Conservation (phyloP, 37 sponge, comb jelly and placozoan genomes). For the Bolinopsis microptera region DNA sequence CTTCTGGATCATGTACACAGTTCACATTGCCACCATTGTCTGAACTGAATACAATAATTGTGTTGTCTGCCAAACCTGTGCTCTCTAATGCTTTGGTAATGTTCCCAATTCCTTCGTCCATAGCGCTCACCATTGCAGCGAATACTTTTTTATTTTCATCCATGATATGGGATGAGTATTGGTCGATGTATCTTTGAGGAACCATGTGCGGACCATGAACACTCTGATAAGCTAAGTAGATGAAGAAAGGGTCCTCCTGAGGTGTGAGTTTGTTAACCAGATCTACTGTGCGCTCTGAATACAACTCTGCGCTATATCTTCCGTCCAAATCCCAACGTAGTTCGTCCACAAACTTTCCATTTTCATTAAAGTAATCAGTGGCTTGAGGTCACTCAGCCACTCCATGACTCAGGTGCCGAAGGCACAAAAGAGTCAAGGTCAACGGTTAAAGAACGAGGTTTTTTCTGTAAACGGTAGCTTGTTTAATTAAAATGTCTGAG, state of each 20-base stretch:
- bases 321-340: not conserved
- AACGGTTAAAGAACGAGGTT: too few species aligned
- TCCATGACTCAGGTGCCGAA: too few species aligned
- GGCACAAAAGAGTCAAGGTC: too few species aligned
- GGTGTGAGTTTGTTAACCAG: not conserved
- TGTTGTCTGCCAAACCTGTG: slow-evolving; percentile 35
- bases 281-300: not conserved
- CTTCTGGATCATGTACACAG: slow-evolving; percentile 17
- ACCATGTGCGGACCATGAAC: slow-evolving; percentile 48
- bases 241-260: slow-evolving; percentile 36
- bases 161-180: slow-evolving; percentile 19
- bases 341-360: slow-evolving; percentile 44
- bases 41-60: slow-evolving; percentile 36
- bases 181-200: slow-evolving; percentile 62
- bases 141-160: not conserved
- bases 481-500: too few species aligned
- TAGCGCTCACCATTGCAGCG: slow-evolving; percentile 22
- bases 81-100: not conserved
- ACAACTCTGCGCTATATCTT: slow-evolving; percentile 4
- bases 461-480: too few species aligned
- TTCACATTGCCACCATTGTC: slow-evolving; percentile 64
- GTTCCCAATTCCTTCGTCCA: slow-evolving; percentile 64
- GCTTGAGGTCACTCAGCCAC: not conserved
- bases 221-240: slow-evolving; percentile 43
- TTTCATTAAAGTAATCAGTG: not conserved